phyloP scores from a whole-genome alignment of 2,888 invertebrate genomes.

The Mesoligia furuncula region DNA sequence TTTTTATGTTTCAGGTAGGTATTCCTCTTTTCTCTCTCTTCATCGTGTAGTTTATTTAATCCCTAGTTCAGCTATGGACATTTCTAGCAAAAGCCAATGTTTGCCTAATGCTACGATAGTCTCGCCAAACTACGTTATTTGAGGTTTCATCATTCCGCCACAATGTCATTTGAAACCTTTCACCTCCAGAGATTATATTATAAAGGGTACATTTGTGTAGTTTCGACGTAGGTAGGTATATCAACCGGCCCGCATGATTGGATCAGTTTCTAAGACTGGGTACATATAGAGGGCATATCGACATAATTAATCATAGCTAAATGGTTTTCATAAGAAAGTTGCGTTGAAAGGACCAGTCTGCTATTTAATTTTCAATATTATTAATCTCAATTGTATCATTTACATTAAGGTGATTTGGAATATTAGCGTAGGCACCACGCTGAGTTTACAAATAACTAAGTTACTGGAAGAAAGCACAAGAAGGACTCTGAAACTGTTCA shows the following conservation, averaged over 20 bases:
- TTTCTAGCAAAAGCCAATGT: constrained; percentile 33
- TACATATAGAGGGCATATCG: constrained; percentile 25
- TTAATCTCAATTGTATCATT: neutral
- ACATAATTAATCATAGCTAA: constrained; percentile 15
- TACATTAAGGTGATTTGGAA: neutral
- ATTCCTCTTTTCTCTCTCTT: no score
- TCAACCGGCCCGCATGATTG: constrained; percentile 61
- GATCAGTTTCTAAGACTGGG: constrained; percentile 57
- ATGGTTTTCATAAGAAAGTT: constrained; percentile 25
- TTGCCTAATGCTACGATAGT: constrained; percentile 66
- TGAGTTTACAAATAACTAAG: neutral
- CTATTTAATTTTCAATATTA: neutral
- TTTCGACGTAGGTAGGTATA: constrained; percentile 33
- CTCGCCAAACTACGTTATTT: constrained; percentile 52
- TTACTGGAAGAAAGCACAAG: neutral
- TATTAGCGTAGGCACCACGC: neutral
- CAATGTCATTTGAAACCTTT: constrained; percentile 62
- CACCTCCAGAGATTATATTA: constrained; percentile 60
- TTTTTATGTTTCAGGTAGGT: neutral
- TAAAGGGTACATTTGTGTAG: constrained; percentile 57
- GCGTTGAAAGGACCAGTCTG: constrained; percentile 4
- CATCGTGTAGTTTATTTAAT: neutral
- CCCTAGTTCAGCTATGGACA: constrained; percentile 20
- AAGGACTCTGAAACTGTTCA: neutral
- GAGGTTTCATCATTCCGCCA: constrained; percentile 49